Conservation (phyloP, 2,113 vertebrate genomes). For the Oceanodroma tethys region DNA sequence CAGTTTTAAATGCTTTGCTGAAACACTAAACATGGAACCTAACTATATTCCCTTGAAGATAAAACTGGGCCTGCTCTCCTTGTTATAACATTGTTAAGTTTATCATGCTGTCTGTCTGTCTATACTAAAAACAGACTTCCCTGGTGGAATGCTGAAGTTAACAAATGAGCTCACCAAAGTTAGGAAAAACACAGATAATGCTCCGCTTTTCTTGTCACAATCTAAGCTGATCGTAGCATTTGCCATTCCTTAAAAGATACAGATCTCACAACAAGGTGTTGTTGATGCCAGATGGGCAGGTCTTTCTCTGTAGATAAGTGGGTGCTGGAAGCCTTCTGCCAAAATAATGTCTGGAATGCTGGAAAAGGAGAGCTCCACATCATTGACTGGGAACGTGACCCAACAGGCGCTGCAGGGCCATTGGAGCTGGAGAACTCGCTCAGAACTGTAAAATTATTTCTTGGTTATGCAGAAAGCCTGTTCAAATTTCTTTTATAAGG, state of each 20-base stretch:
- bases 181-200: not conserved
- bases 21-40: not conserved
- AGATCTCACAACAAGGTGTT: not conserved
- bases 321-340: not conserved
- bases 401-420: not conserved
- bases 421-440: not conserved
- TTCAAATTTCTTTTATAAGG: not conserved
- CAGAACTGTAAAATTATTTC: not conserved
- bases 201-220: not conserved
- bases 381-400: not conserved
- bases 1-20: not conserved
- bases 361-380: not conserved
- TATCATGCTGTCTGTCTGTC: not conserved
- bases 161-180: not conserved
- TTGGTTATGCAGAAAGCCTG: not conserved
- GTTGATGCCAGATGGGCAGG: not conserved
- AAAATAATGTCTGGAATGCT: not conserved
- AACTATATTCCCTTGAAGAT: not conserved
- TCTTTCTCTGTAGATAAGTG: not conserved
- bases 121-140: not conserved
- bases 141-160: not conserved
- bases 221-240: not conserved
- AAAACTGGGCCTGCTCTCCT: not conserved
- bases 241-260: not conserved
- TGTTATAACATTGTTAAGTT: not conserved